Base-by-base conservation (phyloP, 1,140 invertebrate species). In the Eupristina koningsbergeri region DNA sequence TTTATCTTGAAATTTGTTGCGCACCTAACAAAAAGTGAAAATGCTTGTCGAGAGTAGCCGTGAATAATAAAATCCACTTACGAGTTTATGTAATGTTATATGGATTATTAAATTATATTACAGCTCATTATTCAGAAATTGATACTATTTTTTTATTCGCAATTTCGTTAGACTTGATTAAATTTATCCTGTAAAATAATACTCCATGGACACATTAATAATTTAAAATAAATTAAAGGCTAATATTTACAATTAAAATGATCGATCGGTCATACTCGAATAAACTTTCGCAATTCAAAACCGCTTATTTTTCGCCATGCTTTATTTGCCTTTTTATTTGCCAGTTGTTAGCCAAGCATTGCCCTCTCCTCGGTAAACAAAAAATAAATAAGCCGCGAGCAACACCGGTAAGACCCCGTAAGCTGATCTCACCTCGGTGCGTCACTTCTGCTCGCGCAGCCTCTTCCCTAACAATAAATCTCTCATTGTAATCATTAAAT, bases 401-500 rank as follows among this genome's bases (percentile, higher is more conserved):
- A 83, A 58, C 39, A 63, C 13, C 34, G 47, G 67, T 64, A 81
- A 53, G 63, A 50, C 63, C 75, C 31, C 69, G 82, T 84, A 84
- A 80, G 82, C 76, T 84, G 82, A 84, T 84, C 82, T 84, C 82
- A 84, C 82, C 82, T 84, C 82, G 8, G 82, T 61, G 82, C 82
- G 82, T 79, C 76, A 78, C 75, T 83, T 76, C 53, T 76, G 58
- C 39, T 45, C 61, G 71, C 71, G 71, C 29, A 22, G 31, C 11
- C 73, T 76, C 74, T 82, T 82, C 74, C 74, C 81, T 82, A 84
- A 79, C 82, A 74, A 84, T 84, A 84, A 84, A 84, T 84, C 82
- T 84, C 82, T 80, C 82, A 84, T 84, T 84, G 82, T 79, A 84
- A 84, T 84, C 82, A 79, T 53, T 84, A 84, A 84, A 84, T 84